phyloP scores from a whole-genome alignment of 2,113 vertebrate genomes.

The Bucco capensis region DNA sequence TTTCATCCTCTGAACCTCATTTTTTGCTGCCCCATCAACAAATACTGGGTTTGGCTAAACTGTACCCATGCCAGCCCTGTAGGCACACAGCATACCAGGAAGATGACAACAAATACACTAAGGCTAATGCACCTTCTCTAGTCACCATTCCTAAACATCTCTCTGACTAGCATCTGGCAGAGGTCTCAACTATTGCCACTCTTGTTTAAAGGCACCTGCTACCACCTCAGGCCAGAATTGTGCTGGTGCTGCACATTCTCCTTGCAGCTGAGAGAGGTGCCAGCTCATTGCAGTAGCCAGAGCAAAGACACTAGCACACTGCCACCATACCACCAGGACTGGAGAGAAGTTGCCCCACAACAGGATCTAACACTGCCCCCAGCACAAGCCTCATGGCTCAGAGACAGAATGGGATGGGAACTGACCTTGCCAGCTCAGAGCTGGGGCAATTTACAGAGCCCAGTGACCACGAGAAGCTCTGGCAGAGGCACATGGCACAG shows the following conservation, averaged over 20 bases:
- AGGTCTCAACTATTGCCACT: not conserved
- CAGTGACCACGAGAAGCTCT: fast-evolving
- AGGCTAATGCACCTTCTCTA: not conserved
- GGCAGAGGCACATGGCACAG: fast-evolving
- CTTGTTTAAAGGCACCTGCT: not conserved
- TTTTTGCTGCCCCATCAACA: not conserved
- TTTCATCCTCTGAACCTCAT: not conserved
- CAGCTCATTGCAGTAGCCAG: not conserved
- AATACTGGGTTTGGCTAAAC: not conserved
- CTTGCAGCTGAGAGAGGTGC: not conserved
- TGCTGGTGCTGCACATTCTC: not conserved
- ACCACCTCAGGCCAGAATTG: not conserved
- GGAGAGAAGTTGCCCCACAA: not conserved
- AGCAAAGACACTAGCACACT: not conserved
- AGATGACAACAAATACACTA: not conserved
- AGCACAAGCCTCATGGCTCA: not conserved
- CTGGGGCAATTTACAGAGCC: not conserved
- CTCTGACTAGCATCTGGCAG: not conserved
- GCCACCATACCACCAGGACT: not conserved
- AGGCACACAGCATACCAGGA: not conserved
- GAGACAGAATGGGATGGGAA: not conserved
- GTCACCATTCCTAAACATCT: not conserved
- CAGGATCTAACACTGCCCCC: not conserved
- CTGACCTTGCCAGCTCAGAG: not conserved
- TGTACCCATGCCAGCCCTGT: not conserved